A percentile compares a stretch with the other conserved stretches of the same genome.
Conservation (phyloP, 1,140 invertebrate genomes). For the Galendromus occidentalis region DNA sequence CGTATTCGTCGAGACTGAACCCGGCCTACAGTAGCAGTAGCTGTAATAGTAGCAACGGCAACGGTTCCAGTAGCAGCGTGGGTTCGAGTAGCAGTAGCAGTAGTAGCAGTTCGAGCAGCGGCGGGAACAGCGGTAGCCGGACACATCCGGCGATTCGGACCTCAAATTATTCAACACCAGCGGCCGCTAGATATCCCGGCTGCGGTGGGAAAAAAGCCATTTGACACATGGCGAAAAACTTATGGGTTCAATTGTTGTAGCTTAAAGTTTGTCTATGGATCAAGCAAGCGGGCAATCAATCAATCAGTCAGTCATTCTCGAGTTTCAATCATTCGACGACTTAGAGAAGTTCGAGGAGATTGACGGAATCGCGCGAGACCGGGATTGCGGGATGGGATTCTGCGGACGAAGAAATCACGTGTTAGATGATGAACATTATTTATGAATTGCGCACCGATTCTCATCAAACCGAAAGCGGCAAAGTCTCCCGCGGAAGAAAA, state of each 20-base stretch:
- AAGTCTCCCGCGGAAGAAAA: too few relatives aligned
- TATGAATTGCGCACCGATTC: too few relatives aligned
- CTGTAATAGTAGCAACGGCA: background rate
- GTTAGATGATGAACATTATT: too few relatives aligned
- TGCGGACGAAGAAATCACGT: too few relatives aligned
- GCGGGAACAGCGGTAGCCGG: background rate
- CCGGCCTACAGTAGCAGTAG: too few relatives aligned
- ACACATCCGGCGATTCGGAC: background rate
- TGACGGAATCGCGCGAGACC: too few relatives aligned
- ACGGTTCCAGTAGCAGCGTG: background rate
- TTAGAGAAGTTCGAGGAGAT: too few relatives aligned
- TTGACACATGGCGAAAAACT: slow-evolving; percentile 6
- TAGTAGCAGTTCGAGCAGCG: background rate
- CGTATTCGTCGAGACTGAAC: background rate
- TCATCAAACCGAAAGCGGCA: too few relatives aligned
- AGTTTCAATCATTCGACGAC: too few relatives aligned
- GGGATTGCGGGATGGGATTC: too few relatives aligned
- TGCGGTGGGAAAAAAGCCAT: background rate
- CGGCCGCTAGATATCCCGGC: background rate
- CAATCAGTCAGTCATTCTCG: too few relatives aligned
- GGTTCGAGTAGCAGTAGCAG: background rate
- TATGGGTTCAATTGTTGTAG: background rate
- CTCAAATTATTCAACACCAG: background rate
- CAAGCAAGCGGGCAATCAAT: too few relatives aligned
- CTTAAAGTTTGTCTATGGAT: background rate